phyloP scores from a whole-genome alignment of 2,888 invertebrate genomes.

The Pseudococcus longispinus region DNA sequence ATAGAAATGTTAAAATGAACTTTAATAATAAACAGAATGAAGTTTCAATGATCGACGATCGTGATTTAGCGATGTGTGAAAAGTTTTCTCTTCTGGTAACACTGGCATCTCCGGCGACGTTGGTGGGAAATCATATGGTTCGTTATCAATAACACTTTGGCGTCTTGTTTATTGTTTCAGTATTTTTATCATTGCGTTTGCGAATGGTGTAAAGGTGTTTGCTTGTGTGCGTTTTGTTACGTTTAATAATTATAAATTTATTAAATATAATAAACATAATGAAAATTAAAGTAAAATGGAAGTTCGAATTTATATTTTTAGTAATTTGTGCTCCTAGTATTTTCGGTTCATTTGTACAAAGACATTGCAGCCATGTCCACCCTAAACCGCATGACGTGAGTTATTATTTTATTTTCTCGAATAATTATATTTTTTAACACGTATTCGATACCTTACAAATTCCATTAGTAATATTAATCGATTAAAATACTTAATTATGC shows the following conservation, averaged over 20 bases:
- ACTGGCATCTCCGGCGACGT: neutral
- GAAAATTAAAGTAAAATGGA: slow-evolving; percentile 59
- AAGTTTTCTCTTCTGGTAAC: neutral
- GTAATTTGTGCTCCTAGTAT: slow-evolving; percentile 58
- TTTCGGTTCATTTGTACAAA: slow-evolving; percentile 59
- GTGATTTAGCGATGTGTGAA: neutral
- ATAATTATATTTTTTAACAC: neutral
- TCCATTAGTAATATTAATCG: neutral
- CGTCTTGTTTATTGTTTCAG: slow-evolving; percentile 42
- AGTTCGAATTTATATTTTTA: slow-evolving; percentile 59
- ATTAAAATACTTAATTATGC: neutral
- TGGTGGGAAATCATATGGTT: slow-evolving; percentile 41
- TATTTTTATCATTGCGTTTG: slow-evolving; percentile 37
- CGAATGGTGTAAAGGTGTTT: slow-evolving; percentile 6
- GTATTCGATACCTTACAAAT: neutral
- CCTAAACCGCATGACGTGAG: slow-evolving; percentile 62
- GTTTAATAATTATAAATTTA: slow-evolving; percentile 33
- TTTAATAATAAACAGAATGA: too few relatives aligned
- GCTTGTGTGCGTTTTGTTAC: neutral
- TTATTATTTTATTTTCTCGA: slow-evolving; percentile 68
- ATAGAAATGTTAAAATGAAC: too few relatives aligned
- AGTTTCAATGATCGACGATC: too few relatives aligned
- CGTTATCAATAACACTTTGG: slow-evolving; percentile 43
- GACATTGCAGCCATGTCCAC: slow-evolving; percentile 61
- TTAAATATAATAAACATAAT: slow-evolving; percentile 28